Base-by-base conservation (phyloP, 1,140 invertebrate genomes). In the Calephelis nemesis region DNA sequence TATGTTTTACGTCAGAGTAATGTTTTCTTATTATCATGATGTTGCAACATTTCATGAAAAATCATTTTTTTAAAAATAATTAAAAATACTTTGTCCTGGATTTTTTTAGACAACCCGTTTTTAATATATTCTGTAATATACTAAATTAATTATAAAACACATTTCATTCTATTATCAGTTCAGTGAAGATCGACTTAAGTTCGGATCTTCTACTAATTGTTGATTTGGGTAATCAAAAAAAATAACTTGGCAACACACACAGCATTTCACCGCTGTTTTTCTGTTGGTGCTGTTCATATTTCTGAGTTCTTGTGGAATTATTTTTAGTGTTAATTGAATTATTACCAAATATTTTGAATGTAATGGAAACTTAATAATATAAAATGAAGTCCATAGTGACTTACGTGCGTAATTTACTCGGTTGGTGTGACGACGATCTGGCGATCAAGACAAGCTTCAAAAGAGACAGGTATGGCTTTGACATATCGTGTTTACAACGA, bases 391-490 rank as follows among this genome's bases (percentile, higher is more conserved):
- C 85, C 82, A 52, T 91, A 70, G 74, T 89, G 83, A 78, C 81
- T 86, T 88, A 87, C 62, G 78, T 91, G 50, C 85, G 87, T 60
- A 85, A 62, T 78, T 79, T 89, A 72, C 72, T 91, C 42, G 79
- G 81, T 67, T 84, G 79, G 81, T 69, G 72, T 77, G 86, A 87
- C 65, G 83, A 84, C 68, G 80, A 81, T 77, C 73, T 82, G 49
- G 62, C 77, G 63, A 72, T 72, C 47, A 78, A 76, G 70, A 78
- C 77, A 80, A 87, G 79, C 81, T 83, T 85, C 77, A 91, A 91
- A 84, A 81, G 88, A 75, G 83, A 89, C 85, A 91, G 88, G 88
- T 90, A 88, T 84, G 84, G 81, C 75, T 88, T 82, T 91, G 87
- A 91, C 88, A 85, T 77, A 82, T 79, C 78, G 79, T 91, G 86